These are phyloP conservation scores for Propithecus deckenii DNA, from an alignment of 2,797 vertebrate genomes.

Conservation along the genomic window DNA sequence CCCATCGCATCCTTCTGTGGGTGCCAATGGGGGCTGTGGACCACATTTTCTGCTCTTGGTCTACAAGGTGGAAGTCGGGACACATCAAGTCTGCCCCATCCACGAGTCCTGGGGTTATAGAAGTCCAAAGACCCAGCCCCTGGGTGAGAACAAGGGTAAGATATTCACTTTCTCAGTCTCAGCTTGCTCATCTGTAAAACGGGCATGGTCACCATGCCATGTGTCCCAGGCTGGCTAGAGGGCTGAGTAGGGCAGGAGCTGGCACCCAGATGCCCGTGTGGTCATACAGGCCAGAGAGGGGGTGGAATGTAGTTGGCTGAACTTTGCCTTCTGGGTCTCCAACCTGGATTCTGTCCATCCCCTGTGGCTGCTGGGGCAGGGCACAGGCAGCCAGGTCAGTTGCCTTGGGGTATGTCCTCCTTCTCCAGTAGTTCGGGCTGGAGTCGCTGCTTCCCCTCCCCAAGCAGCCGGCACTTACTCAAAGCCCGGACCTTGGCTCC, in stretches of 20 bases:
- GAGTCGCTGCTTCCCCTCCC: neutral
- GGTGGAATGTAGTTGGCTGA: neutral
- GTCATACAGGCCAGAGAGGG: neutral
- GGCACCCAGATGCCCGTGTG: neutral
- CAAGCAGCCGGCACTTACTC: neutral
- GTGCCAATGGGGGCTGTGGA: neutral
- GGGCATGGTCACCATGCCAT: neutral
- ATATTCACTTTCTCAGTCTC: accelerated
- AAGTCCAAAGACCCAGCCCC: neutral
- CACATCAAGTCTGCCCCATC: too few species aligned
- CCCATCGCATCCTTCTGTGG: too few species aligned
- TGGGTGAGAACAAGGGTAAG: neutral
- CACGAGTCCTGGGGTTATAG: neutral
- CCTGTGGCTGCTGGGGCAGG: neutral
- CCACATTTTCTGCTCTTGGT: neutral
- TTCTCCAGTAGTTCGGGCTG: neutral
- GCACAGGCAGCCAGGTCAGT: neutral
- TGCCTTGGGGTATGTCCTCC: neutral
- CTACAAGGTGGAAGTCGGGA: neutral
- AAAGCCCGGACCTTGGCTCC: neutral
- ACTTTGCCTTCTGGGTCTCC: neutral
- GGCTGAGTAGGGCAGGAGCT: neutral
- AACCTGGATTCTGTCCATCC: neutral
- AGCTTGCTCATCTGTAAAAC: neutral
- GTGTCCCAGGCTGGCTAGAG: neutral